A percentile compares a stretch with the other conserved stretches of the same genome.
These are phyloP conservation scores for Potamilus streckersoni DNA, from an alignment of 1,140 invertebrate genomes.

Conservation along the genomic window DNA sequence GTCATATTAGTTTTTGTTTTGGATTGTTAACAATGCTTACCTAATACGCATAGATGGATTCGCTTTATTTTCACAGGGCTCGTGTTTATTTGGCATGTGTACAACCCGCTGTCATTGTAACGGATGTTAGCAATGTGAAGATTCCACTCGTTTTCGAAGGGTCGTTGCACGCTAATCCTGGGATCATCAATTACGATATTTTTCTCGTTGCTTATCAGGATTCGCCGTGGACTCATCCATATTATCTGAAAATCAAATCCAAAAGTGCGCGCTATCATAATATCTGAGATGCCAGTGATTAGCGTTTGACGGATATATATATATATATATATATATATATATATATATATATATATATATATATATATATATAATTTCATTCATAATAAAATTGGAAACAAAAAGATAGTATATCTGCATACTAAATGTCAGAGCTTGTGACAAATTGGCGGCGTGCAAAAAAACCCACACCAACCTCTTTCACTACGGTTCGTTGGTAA, in stretches of 20 bases:
- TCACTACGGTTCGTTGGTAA: too few species aligned
- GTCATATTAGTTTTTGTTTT: not conserved
- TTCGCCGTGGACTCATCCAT: constrained; percentile 50
- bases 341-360: too few species aligned
- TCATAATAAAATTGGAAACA: too few species aligned
- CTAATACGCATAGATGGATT: constrained; percentile 50
- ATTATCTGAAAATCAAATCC: constrained; percentile 41
- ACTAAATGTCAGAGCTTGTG: too few species aligned
- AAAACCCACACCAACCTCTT: too few species aligned
- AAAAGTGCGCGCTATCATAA: too few species aligned
- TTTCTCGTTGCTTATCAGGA: constrained; percentile 50
- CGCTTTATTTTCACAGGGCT: constrained; percentile 51
- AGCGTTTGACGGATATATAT: too few species aligned
- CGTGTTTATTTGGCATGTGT: constrained; percentile 57
- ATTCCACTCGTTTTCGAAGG: constrained; percentile 54
- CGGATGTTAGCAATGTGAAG: constrained; percentile 51
- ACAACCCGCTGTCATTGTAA: constrained; percentile 49
- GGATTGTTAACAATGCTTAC: constrained; percentile 17
- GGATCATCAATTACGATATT: constrained; percentile 51
- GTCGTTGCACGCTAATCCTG: constrained; percentile 47
- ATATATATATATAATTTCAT: too few species aligned
- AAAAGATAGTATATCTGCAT: too few species aligned
- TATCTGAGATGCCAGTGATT: too few species aligned
- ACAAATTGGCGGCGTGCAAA: too few species aligned
- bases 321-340: too few species aligned